These are phyloP conservation scores for Coreoperca whiteheadi DNA, from an alignment of 2,113 vertebrate species.

Conservation along the genomic window DNA sequence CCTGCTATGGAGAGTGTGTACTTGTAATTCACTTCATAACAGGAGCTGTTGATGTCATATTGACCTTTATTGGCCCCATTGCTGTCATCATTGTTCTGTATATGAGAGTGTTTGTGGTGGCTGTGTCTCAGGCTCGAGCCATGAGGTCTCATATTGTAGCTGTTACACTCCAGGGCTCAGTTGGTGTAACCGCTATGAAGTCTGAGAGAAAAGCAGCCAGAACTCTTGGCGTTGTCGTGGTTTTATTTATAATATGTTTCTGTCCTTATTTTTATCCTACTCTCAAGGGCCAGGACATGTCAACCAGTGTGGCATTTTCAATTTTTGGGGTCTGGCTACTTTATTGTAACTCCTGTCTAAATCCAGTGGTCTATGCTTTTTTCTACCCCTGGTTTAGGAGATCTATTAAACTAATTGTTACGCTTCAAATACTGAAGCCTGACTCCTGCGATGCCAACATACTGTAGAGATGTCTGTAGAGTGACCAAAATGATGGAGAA, in stretches of 20 bases:
- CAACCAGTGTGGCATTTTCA: too few relatives aligned
- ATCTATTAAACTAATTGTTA: slow-evolving; percentile 9
- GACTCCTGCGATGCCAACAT: neutral
- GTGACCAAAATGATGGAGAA: neutral
- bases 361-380: slow-evolving; percentile 31
- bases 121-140: slow-evolving; percentile 48
- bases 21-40: too few relatives aligned
- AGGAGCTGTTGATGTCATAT: fast-evolving
- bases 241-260: too few relatives aligned
- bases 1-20: too few relatives aligned
- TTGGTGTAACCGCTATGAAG: neutral
- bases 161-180: neutral
- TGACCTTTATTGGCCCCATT: too few relatives aligned
- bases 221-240: slow-evolving; percentile 10
- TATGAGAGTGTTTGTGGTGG: slow-evolving; percentile 46
- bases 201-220: slow-evolving; percentile 52
- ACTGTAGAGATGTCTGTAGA: neutral
- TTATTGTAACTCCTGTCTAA: slow-evolving; percentile 10
- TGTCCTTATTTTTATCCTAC: too few relatives aligned
- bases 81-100: slow-evolving; percentile 28
- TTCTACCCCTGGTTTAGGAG: slow-evolving; percentile 3
- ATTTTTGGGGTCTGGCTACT: too few relatives aligned
- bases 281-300: too few relatives aligned
- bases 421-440: neutral
- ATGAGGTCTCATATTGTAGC: neutral